phyloP scores from a whole-genome alignment of 2,113 vertebrate species.

The Gasterosteus aculeatus region DNA sequence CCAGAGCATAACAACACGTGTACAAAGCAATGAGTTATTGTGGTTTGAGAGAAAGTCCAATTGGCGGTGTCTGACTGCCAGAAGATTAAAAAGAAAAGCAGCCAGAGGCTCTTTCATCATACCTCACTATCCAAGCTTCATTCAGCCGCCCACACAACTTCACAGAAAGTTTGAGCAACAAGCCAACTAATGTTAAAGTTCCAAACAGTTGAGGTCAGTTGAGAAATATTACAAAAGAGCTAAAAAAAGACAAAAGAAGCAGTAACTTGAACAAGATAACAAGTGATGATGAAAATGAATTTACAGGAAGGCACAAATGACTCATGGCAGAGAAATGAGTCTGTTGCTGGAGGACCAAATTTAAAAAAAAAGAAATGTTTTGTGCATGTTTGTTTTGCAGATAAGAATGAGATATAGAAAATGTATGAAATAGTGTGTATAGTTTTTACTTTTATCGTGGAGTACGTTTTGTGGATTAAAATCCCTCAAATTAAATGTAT shows the following conservation, averaged over 20 bases:
- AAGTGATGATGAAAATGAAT: conserved; percentile 47
- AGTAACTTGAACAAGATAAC: conserved; percentile 45
- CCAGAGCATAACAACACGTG: not conserved
- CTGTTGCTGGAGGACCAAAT: conserved; percentile 41
- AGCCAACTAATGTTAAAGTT: no score
- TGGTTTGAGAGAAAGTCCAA: conserved; percentile 4
- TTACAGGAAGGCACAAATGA: conserved; percentile 30
- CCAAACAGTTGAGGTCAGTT: not conserved
- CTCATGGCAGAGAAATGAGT: conserved; percentile 45
- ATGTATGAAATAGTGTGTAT: no score
- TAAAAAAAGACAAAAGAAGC: conserved; percentile 27
- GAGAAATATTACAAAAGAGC: conserved; percentile 3
- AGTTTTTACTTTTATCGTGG: no score
- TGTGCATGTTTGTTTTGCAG: conserved; percentile 24
- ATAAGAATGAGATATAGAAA: no score
- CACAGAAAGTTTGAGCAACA: not conserved
- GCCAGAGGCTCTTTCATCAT: conserved; percentile 27
- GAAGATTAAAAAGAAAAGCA: conserved; percentile 41
- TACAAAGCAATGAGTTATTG: conserved; percentile 23
- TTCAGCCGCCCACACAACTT: conserved; percentile 44
- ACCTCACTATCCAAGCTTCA: conserved; percentile 26
- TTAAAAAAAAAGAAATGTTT: not conserved
- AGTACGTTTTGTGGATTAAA: no score
- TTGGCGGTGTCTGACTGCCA: conserved; percentile 36
- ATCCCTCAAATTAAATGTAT: no score